Evolutionary conservation across 1,140 invertebrate species (phyloP).

Genomic region (Lasioglossum albipes): DNA sequence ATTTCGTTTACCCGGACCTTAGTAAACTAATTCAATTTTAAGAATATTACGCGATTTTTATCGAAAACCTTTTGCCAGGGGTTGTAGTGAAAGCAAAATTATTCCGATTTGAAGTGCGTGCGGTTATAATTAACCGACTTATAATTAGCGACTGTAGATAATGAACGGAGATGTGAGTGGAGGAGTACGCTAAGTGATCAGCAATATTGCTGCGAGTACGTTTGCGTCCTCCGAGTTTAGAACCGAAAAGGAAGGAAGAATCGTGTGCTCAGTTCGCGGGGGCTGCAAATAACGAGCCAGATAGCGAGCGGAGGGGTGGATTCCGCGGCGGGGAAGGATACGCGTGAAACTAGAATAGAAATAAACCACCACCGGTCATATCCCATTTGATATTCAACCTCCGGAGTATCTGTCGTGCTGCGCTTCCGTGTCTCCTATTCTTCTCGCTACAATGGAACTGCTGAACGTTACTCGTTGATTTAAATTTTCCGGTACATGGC

Average conservation of each 20-base stretch:
- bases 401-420: constrained; percentile 63
- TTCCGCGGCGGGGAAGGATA: background rate
- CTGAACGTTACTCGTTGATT: constrained; percentile 67
- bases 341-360: constrained; percentile 58
- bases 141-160: no score
- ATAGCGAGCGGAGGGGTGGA: background rate
- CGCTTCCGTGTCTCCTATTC: constrained; percentile 63
- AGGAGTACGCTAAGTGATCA: no score
- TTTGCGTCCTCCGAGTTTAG: no score
- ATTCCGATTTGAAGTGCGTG: no score
- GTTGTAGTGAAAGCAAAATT: no score
- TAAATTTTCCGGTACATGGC: constrained; percentile 68
- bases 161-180: no score
- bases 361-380: constrained; percentile 65
- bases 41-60: no score
- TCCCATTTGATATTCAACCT: constrained; percentile 69
- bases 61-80: no score
- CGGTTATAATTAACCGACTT: no score
- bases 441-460: constrained; percentile 64
- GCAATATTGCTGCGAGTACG: no score
- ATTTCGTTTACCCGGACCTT: no score
- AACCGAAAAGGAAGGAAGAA: background rate
- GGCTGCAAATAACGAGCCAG: background rate
- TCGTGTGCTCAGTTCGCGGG: background rate
- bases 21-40: no score